Conservation (phyloP, 2,113 vertebrate species). For the Numenius arquata region DNA sequence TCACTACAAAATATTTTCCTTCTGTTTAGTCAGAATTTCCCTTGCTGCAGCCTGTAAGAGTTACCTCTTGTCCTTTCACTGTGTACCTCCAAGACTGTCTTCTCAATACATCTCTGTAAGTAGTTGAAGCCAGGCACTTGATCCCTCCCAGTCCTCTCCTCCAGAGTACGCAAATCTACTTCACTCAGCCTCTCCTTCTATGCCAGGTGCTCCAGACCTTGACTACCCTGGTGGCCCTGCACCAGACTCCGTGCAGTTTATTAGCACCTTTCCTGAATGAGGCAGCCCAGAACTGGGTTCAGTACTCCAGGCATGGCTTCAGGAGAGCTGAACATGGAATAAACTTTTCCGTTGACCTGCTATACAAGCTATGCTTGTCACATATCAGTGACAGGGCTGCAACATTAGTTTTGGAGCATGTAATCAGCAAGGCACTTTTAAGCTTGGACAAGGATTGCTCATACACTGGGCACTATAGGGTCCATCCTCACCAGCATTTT, state of each 20-base stretch:
- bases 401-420: background rate
- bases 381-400: background rate
- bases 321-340: background rate
- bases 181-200: background rate
- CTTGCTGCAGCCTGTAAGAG: background rate
- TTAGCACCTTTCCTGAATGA: background rate
- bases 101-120: rapidly evolving
- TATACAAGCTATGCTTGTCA: background rate
- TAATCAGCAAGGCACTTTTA: background rate
- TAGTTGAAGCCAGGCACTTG: background rate
- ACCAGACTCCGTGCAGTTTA: background rate
- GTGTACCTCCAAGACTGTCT: rapidly evolving
- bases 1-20: background rate
- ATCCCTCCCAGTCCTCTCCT: background rate
- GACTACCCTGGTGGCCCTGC: too few relatives aligned
- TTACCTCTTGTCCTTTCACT: background rate
- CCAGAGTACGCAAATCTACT: background rate
- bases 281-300: background rate
- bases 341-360: background rate
- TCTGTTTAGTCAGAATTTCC: background rate
- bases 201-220: background rate
- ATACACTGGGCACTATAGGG: background rate
- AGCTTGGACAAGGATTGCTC: background rate
- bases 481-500: background rate
- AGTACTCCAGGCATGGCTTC: background rate